phyloP scores from a whole-genome alignment of 2,113 vertebrate genomes.

The Thymallus thymallus region DNA sequence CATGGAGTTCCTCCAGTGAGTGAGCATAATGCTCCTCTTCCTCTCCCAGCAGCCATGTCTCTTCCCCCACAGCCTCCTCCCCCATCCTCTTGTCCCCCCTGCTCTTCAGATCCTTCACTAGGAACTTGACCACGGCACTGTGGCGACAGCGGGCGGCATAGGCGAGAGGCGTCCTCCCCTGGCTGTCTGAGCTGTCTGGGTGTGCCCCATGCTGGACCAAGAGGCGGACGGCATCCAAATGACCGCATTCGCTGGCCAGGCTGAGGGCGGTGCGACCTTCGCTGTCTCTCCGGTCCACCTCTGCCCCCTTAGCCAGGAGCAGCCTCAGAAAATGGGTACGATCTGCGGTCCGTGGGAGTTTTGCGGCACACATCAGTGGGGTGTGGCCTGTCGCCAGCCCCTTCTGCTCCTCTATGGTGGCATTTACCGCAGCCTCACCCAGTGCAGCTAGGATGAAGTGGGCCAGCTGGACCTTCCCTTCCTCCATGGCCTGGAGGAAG shows the following conservation, averaged over 20 bases:
- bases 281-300: neutral
- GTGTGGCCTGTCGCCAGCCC: neutral
- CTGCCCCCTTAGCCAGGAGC: neutral
- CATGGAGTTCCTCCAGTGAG: neutral
- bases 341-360: neutral
- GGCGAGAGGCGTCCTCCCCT: neutral
- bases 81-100: neutral
- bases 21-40: neutral
- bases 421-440: constrained; percentile 6
- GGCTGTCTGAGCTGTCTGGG: neutral
- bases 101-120: neutral
- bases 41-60: neutral
- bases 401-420: neutral
- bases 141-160: neutral
- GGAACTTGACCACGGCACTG: constrained; percentile 16
- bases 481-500: constrained; percentile 10
- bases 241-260: constrained; percentile 3
- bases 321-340: neutral
- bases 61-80: neutral
- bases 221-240: constrained; percentile 10
- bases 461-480: constrained; percentile 16
- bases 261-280: neutral
- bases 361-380: constrained; percentile 3
- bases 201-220: constrained; percentile 17
- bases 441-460: neutral